Base-by-base conservation (phyloP, 2,113 vertebrate genomes). In the Mugil cephalus region DNA sequence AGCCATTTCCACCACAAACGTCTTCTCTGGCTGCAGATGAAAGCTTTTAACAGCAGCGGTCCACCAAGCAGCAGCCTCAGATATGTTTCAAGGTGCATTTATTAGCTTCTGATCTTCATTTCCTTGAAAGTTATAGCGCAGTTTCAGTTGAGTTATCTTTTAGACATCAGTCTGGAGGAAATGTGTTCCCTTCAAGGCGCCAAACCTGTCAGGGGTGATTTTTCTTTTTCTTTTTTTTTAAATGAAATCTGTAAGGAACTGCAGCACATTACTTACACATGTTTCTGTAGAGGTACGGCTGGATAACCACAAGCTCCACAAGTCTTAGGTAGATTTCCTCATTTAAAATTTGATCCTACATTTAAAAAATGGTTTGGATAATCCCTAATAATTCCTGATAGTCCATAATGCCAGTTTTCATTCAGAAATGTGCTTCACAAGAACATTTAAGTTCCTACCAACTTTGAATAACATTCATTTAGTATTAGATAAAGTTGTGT, bases 81-180 rank as follows among this genome's bases (percentile, higher is more conserved):
- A 17, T 71, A 24, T 8, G 48, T 45, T 52, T 64, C 42, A 46
- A 10, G 8, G 0, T 7, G 18, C 30, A 17, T 64, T 48, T 54
- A 12, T 18, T 9, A 34, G 11, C 70, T 55, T 73, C 39, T 17
- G 34, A 40, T 21, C 30, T 55, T 43, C 9, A 19, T 19, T 35
- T 15, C 36, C 35, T 34, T 35, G 34, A 46, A 74, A 56, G 60
- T 64, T 54, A 46, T 63, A 73, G 46, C 10, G 8, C 35, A n/a
- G 36, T 13, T 24, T 24, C 4, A 0, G n/a, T 9, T 38, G 40
- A 73, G 40, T 11, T n/a, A 38, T 48, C 18, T 39, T 18, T 58
- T 40, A 10, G n/a, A 56, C 13, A 17, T 56, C 7, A 39, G 10
- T 14, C 17, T 12, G 39, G 12, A 19, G 6, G 19, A 19, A 39